These are phyloP conservation scores for Chauna torquata DNA, from an alignment of 2,113 vertebrate genomes.

Conservation along the genomic window DNA sequence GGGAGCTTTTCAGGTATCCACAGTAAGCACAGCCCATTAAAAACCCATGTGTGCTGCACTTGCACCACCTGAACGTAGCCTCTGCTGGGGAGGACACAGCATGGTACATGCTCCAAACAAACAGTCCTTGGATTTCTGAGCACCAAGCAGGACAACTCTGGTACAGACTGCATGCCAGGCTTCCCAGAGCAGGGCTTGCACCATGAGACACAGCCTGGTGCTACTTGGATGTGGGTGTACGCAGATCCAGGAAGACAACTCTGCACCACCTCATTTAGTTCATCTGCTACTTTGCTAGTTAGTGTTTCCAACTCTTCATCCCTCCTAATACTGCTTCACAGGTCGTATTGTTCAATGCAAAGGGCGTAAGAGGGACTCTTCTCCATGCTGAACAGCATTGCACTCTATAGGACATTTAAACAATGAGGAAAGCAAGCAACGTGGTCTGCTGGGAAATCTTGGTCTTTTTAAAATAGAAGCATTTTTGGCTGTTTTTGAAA, in stretches of 20 bases:
- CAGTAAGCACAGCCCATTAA: accelerated
- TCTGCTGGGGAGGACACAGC: not conserved
- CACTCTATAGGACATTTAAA: not conserved
- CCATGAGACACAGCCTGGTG: not conserved
- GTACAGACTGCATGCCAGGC: not conserved
- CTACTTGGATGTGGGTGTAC: not conserved
- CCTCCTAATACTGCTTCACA: not conserved
- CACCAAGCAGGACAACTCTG: not conserved
- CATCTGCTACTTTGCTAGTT: not conserved
- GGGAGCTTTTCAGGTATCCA: not conserved
- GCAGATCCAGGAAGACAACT: not conserved
- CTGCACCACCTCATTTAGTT: not conserved
- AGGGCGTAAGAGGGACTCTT: not conserved
- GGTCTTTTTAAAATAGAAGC: not conserved
- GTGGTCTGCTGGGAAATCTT: not conserved
- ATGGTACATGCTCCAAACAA: not conserved
- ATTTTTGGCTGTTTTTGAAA: too few species aligned
- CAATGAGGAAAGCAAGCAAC: not conserved
- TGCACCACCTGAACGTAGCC: not conserved
- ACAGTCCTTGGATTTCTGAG: not conserved
- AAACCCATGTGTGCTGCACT: accelerated
- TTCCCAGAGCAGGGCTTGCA: not conserved
- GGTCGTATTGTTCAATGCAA: not conserved
- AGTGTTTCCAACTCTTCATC: not conserved
- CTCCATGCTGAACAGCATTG: accelerated